Conservation (phyloP, 2,888 invertebrate genomes). For the Nephrotoma appendiculata region DNA sequence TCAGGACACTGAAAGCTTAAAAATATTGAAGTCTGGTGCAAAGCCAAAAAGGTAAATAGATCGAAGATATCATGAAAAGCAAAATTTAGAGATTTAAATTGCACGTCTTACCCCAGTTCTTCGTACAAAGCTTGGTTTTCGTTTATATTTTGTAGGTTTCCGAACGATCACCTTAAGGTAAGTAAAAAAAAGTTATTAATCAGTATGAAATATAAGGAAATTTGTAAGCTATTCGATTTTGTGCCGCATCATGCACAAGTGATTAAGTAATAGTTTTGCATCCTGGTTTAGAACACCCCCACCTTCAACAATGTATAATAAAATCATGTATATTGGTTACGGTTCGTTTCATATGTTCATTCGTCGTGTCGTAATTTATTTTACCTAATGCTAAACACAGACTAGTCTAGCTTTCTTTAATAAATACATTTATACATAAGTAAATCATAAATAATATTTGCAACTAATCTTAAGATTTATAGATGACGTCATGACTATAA, state of each 20-base stretch:
- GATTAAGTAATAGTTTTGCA: background rate
- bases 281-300: background rate
- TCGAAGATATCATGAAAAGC: background rate
- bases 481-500: background rate
- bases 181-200: background rate
- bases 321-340: background rate
- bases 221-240: background rate
- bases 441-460: background rate
- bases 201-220: background rate
- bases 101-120: background rate
- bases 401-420: background rate
- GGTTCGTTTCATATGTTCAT: background rate
- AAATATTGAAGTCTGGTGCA: background rate
- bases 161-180: background rate
- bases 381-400: background rate
- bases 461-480: background rate
- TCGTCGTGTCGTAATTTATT: background rate
- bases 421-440: background rate
- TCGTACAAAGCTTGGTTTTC: background rate
- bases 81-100: background rate
- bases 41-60: background rate
- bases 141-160: background rate
- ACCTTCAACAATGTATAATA: background rate
- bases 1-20: background rate
- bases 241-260: background rate